Evolutionary conservation across 2,888 invertebrate genomes (phyloP).

Genomic region (Acrobeloides nanus): DNA sequence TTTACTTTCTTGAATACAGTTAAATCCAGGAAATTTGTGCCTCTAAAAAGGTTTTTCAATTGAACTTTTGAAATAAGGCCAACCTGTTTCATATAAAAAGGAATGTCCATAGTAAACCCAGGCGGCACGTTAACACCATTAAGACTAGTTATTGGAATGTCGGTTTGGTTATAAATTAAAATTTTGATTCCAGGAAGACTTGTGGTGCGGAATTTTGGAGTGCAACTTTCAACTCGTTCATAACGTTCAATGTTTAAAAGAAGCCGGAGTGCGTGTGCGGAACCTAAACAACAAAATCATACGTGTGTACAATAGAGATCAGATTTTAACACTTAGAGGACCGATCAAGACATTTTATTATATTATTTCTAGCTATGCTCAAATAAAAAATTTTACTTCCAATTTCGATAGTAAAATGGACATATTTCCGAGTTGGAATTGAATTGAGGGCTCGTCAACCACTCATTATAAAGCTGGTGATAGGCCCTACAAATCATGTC

Average conservation of each 20-base stretch:
- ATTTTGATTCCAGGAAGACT: constrained; percentile 46
- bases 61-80: constrained; percentile 3
- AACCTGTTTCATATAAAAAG: constrained; percentile 50
- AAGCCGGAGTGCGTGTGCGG: constrained; percentile 39
- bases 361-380: too few species aligned
- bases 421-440: too few species aligned
- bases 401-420: too few species aligned
- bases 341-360: too few species aligned
- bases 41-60: constrained; percentile 27
- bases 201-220: constrained; percentile 40
- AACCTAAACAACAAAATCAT: constrained; percentile 17
- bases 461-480: too few species aligned
- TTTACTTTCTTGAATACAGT: constrained; percentile 39
- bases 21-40: constrained; percentile 39
- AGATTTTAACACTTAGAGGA: not conserved
- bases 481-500: too few species aligned
- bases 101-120: constrained; percentile 52
- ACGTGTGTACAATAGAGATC: not conserved
- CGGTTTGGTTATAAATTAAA: constrained; percentile 48
- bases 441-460: too few species aligned
- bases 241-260: constrained; percentile 49
- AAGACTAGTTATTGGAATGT: constrained; percentile 39
- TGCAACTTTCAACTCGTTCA: constrained; percentile 49
- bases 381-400: too few species aligned
- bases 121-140: constrained; percentile 52